Conservation (phyloP, 2,113 vertebrate species). For the Rhagologus leucostigma region DNA sequence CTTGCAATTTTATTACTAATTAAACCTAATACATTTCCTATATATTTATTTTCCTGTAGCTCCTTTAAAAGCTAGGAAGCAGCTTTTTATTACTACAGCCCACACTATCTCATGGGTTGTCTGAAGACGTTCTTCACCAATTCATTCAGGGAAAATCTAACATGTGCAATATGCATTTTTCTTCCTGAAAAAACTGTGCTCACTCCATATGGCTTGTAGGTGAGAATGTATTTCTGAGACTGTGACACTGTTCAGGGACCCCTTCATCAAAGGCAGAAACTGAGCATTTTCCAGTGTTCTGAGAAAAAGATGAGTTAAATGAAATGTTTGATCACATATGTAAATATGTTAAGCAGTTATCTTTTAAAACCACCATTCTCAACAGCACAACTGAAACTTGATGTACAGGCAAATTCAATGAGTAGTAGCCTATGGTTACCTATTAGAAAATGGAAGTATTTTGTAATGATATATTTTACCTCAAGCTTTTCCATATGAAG, state of each 20-base stretch:
- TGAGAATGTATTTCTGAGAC: neutral
- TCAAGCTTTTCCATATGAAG: slow-evolving; percentile 83
- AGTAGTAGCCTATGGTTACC: neutral
- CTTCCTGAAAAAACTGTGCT: neutral
- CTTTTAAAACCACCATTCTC: neutral
- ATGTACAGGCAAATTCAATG: neutral
- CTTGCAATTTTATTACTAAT: neutral
- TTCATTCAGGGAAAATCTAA: neutral
- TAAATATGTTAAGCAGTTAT: neutral
- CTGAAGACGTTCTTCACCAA: neutral
- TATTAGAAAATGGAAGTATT: neutral
- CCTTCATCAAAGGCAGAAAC: neutral
- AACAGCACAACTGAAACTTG: neutral
- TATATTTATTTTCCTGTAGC: neutral
- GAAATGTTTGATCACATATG: neutral
- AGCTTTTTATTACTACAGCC: neutral
- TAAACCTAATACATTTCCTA: neutral
- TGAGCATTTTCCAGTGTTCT: neutral
- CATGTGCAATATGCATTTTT: neutral
- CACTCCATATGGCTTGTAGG: neutral
- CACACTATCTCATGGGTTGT: neutral
- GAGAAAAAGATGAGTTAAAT: neutral
- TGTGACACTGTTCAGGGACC: neutral
- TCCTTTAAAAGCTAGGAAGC: neutral
- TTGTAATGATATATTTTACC: slow-evolving; percentile 64